Evolutionary conservation across 1,140 invertebrate genomes (phyloP).

Genomic region (Aphis craccivora): DNA sequence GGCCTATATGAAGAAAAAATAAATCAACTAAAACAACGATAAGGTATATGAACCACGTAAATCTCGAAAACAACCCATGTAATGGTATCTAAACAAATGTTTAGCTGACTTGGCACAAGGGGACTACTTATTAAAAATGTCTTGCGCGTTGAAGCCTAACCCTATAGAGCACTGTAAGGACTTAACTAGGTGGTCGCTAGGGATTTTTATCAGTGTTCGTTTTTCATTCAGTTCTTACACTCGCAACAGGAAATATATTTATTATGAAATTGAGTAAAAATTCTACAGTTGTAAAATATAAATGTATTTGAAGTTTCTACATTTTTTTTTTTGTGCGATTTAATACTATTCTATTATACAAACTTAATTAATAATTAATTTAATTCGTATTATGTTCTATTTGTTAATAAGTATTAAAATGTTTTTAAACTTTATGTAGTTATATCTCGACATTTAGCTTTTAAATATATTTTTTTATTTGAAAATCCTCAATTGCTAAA

Average conservation of each 20-base stretch:
- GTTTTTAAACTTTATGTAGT: neutral
- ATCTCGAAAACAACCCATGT: neutral
- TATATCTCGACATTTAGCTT: too few relatives aligned
- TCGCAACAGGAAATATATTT: neutral
- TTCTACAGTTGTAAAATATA: neutral
- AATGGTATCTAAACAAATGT: neutral
- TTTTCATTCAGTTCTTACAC: neutral
- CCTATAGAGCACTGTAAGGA: neutral
- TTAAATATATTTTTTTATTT: neutral
- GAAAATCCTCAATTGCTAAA: too few relatives aligned
- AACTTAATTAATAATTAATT: neutral
- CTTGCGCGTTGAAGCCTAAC: neutral
- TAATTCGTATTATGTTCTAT: neutral
- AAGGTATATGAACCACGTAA: neutral
- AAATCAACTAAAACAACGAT: neutral
- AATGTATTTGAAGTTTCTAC: neutral
- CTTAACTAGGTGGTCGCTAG: neutral
- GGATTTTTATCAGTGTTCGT: neutral
- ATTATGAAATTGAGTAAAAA: neutral
- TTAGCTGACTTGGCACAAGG: neutral
- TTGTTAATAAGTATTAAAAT: neutral
- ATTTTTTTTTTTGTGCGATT: neutral
- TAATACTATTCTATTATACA: neutral
- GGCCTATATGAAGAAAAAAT: neutral
- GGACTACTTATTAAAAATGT: slow-evolving; percentile 22